phyloP scores from a whole-genome alignment of 2,888 invertebrate species.

The Lamellibrachia satsuma region DNA sequence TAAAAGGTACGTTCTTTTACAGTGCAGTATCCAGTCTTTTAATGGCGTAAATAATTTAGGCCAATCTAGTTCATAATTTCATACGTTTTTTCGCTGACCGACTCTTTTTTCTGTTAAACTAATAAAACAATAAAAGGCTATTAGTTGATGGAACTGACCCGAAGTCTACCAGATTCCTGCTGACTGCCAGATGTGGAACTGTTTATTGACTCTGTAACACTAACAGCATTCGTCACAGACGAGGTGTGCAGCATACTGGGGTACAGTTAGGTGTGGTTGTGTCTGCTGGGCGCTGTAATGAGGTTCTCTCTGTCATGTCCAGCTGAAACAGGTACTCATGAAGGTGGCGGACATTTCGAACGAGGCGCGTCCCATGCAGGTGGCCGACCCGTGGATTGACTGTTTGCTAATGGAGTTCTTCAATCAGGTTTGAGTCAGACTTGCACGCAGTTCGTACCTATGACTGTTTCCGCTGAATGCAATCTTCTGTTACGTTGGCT shows the following conservation, averaged over 20 bases:
- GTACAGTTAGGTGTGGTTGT: neutral
- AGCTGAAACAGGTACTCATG: conserved; percentile 71
- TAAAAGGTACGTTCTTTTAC: too few species aligned
- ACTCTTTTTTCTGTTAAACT: too few species aligned
- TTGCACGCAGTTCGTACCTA: neutral
- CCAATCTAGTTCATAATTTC: too few species aligned
- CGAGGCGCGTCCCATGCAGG: conserved; percentile 83
- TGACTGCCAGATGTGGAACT: too few species aligned
- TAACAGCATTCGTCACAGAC: neutral
- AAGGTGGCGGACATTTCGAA: conserved; percentile 87
- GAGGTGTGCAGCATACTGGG: neutral
- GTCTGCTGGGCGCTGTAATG: neutral
- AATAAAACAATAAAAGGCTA: too few species aligned
- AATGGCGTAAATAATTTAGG: too few species aligned
- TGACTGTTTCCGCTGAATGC: neutral
- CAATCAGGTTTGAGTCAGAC: conserved; percentile 54
- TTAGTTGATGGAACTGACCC: too few species aligned
- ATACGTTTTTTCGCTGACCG: too few species aligned
- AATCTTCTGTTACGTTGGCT: neutral
- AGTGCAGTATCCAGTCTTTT: too few species aligned
- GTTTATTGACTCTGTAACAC: too few species aligned
- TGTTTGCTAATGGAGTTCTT: conserved; percentile 73
- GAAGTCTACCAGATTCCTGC: too few species aligned
- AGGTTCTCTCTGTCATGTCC: neutral
- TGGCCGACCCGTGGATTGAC: conserved; percentile 85